Evolutionary conservation across 2,797 vertebrate species (phyloP).

Genomic region (Galagoides demidoff): DNA sequence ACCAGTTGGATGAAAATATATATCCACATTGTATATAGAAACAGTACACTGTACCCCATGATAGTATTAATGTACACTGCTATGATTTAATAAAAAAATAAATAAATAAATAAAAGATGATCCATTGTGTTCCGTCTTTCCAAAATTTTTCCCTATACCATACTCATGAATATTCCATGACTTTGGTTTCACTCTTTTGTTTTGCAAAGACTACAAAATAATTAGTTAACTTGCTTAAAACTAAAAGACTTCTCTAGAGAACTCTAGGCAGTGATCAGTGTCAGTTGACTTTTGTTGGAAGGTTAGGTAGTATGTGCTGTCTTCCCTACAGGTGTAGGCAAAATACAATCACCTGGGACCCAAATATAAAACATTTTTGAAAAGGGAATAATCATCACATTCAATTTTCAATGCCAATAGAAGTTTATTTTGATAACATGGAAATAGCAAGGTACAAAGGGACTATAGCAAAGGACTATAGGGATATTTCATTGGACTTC

Average conservation of each 20-base stretch:
- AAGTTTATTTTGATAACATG: constrained; percentile 46
- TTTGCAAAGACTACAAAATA: neutral
- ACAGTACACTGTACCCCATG: too few species aligned
- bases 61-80: too few species aligned
- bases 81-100: too few species aligned
- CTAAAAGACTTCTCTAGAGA: neutral
- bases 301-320: neutral
- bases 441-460: neutral
- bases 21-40: too few species aligned
- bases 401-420: neutral
- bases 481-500: neutral
- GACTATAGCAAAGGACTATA: neutral
- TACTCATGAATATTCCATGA: neutral
- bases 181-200: neutral
- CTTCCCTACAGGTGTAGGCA: neutral
- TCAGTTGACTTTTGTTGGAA: neutral
- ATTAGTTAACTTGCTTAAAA: neutral
- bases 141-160: neutral
- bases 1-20: too few species aligned
- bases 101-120: neutral
- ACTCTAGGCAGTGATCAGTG: neutral
- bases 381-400: neutral
- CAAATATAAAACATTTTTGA: neutral
- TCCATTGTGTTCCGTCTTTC: neutral
- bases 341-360: neutral